Evolutionary conservation across 2,888 invertebrate genomes (phyloP).

Genomic region (Yponomeuta plumbellus): DNA sequence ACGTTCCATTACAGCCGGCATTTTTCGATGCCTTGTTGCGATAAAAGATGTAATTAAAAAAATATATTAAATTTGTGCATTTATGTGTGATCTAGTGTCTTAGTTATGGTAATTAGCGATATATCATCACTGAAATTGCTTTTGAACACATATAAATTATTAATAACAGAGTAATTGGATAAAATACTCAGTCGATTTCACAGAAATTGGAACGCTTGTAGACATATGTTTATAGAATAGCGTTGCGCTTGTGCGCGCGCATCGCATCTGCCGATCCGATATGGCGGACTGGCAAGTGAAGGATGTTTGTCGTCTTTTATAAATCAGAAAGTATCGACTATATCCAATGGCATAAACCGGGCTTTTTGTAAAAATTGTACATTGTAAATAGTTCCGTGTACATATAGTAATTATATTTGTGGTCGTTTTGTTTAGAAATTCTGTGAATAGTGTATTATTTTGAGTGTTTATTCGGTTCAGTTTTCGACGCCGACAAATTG

Average conservation of each 20-base stretch:
- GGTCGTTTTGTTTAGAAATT: constrained; percentile 77
- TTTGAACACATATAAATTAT: not conserved
- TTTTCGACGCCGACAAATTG: constrained; percentile 78
- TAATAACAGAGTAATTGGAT: not conserved
- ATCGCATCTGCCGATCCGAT: constrained; percentile 72
- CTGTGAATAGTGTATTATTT: constrained; percentile 79
- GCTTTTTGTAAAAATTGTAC: constrained; percentile 80
- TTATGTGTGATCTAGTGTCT: not conserved
- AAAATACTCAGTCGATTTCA: not conserved
- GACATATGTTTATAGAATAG: constrained; percentile 13
- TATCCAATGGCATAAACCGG: constrained; percentile 81
- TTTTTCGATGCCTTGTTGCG: not conserved
- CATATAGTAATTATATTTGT: constrained; percentile 84
- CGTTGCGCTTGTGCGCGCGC: constrained; percentile 74
- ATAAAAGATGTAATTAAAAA: not conserved
- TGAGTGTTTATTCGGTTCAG: constrained; percentile 77
- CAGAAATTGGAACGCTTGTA: not conserved
- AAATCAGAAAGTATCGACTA: constrained; percentile 79
- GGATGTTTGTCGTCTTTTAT: constrained; percentile 72
- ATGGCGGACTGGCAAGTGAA: constrained; percentile 73
- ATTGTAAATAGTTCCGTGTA: constrained; percentile 85
- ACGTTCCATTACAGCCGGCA: constrained; percentile 10
- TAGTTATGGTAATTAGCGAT: not conserved
- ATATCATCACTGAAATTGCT: not conserved
- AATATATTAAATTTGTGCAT: not conserved